A percentile compares a stretch with the other conserved stretches of the same genome.
Conservation (phyloP, 2,888 invertebrate genomes). For the Incurvaria masculella region DNA sequence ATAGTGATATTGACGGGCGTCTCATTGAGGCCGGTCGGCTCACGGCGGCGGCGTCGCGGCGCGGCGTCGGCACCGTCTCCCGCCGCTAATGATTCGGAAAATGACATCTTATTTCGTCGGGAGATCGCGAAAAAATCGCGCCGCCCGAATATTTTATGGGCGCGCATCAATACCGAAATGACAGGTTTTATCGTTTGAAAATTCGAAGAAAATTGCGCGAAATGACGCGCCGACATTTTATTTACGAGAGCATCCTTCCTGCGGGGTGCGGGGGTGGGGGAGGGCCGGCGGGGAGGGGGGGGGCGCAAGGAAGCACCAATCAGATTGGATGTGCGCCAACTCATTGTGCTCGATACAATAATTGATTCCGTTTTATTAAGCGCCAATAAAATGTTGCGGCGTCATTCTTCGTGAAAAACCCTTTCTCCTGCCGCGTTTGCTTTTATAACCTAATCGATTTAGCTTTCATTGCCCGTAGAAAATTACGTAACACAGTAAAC, state of each 20-base stretch:
- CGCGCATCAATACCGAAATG: constrained; percentile 54
- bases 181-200: constrained; percentile 59
- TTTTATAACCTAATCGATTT: no score
- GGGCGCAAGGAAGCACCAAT: background rate
- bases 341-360: background rate
- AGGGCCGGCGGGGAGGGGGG: background rate
- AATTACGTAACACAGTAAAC: no score
- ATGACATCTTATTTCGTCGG: constrained; percentile 58
- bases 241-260: constrained; percentile 56
- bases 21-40: background rate
- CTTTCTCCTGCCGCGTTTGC: no score
- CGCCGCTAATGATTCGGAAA: constrained; percentile 58
- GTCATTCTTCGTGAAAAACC: no score
- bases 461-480: no score
- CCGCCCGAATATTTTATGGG: constrained; percentile 57
- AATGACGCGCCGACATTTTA: constrained; percentile 56
- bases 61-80: constrained; percentile 32
- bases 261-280: background rate
- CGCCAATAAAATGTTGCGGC: no score
- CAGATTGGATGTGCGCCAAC: background rate
- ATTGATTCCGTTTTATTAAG: background rate
- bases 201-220: constrained; percentile 54
- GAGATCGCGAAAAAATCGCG: constrained; percentile 56
- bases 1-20: constrained; percentile 31
- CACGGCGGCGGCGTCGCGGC: background rate